Percentiles rank a stretch among this genome's conserved stretches.
phyloP scores from a whole-genome alignment of 1,140 invertebrate species.

The Neodiprion pinetum region DNA sequence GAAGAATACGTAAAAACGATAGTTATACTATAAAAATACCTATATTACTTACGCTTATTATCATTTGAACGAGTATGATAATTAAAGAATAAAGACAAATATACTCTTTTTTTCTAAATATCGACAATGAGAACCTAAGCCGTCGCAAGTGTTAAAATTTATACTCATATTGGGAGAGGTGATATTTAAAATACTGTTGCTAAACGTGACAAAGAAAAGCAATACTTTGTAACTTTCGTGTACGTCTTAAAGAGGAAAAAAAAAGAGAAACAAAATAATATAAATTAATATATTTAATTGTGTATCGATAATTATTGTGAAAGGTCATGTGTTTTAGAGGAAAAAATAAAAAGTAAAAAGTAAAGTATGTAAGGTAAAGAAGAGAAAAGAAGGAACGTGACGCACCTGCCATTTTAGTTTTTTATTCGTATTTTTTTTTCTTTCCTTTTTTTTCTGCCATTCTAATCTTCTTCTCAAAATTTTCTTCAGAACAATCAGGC shows the following conservation, averaged over 20 bases:
- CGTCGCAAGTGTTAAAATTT: constrained; percentile 5
- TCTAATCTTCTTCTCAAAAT: too few species aligned
- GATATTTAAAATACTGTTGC: constrained; percentile 7
- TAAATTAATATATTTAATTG: constrained; percentile 36
- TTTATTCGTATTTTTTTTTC: too few species aligned
- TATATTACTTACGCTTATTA: not conserved
- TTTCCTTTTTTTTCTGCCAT: too few species aligned
- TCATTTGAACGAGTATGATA: not conserved
- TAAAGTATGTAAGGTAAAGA: not conserved
- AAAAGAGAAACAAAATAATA: constrained; percentile 12
- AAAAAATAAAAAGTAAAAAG: not conserved
- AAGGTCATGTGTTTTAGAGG: not conserved
- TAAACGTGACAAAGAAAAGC: constrained; percentile 50
- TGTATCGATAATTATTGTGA: constrained; percentile 16
- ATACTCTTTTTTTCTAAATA: not conserved
- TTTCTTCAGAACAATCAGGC: too few species aligned
- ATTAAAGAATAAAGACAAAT: not conserved
- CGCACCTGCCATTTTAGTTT: not conserved
- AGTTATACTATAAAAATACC: not conserved
- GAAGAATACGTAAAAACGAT: not conserved
- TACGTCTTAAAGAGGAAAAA: constrained; percentile 32
- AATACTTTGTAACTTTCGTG: constrained; percentile 58
- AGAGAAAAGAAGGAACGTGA: constrained; percentile 5
- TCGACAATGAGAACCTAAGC: not conserved
- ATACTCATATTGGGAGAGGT: constrained; percentile 5